These are phyloP conservation scores for Gallinago media DNA, from an alignment of 2,113 vertebrate species.

Conservation along the genomic window DNA sequence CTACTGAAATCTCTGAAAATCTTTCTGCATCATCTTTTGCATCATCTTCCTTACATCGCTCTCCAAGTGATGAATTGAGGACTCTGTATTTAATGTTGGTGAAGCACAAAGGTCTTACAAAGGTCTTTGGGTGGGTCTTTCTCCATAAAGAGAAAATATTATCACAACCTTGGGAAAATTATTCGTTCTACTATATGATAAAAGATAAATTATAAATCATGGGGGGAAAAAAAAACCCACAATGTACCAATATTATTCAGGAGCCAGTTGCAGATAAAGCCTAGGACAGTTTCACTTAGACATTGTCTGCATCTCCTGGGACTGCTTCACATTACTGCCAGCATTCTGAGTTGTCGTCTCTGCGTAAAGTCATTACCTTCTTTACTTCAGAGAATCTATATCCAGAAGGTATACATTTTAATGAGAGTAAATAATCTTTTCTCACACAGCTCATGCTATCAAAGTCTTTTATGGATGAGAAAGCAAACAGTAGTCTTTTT, in stretches of 20 bases:
- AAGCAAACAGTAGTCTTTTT: background rate
- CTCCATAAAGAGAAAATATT: background rate
- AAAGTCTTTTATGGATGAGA: background rate
- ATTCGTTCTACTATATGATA: background rate
- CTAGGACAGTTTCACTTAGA: background rate
- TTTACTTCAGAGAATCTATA: background rate
- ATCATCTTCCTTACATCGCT: background rate
- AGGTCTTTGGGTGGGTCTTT: background rate
- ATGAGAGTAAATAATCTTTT: background rate
- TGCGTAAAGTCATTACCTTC: background rate
- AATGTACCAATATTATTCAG: background rate
- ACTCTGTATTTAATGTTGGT: background rate
- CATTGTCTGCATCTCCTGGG: fast-evolving
- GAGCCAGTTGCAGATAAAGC: background rate
- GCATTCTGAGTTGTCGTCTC: background rate
- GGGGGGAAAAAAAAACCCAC: fast-evolving
- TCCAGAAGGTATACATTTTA: background rate
- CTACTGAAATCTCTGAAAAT: background rate
- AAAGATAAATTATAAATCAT: background rate
- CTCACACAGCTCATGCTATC: background rate
- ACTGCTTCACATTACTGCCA: background rate
- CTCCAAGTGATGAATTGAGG: background rate
- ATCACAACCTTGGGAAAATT: background rate
- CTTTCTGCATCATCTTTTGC: background rate
- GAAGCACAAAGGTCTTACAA: background rate